Evolutionary conservation across 2,797 vertebrate genomes (phyloP).

Genomic region (Diplodus puntazzo): DNA sequence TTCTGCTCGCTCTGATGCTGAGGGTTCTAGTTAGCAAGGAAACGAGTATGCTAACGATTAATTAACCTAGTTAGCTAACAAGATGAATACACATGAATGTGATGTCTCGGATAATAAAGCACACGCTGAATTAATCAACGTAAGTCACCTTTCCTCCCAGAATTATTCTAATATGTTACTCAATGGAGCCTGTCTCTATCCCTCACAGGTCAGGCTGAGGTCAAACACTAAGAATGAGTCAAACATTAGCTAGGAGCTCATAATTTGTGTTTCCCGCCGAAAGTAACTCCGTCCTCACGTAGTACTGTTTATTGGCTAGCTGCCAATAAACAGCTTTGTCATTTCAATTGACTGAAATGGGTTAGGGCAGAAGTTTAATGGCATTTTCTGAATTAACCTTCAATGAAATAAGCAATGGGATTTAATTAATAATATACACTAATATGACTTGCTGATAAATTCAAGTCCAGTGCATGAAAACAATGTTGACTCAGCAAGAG

Average conservation of each 20-base stretch:
- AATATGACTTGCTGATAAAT: neutral
- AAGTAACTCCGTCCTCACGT: neutral
- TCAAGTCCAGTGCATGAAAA: neutral
- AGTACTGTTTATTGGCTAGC: neutral
- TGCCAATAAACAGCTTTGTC: neutral
- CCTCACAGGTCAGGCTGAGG: neutral
- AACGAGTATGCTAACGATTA: slow-evolving; percentile 12
- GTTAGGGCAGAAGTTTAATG: no score
- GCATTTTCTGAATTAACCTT: no score
- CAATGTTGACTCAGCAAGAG: neutral
- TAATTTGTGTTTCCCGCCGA: slow-evolving; percentile 46
- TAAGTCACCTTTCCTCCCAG: neutral
- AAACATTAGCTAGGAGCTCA: neutral
- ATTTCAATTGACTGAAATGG: neutral
- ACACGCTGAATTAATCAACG: rapidly evolving
- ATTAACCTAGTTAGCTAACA: neutral
- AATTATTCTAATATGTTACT: rapidly evolving
- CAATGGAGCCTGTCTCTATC: rapidly evolving
- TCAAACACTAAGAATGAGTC: neutral
- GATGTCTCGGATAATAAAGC: no score
- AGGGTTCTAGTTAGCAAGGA: neutral
- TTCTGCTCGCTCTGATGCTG: neutral
- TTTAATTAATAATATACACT: neutral
- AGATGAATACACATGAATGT: neutral
- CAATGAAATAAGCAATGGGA: neutral